Evolutionary conservation across 2,888 invertebrate species (phyloP), one percentile per base, ranked within the genome.

Genomic region (Myopa tessellatipennis): DNA sequence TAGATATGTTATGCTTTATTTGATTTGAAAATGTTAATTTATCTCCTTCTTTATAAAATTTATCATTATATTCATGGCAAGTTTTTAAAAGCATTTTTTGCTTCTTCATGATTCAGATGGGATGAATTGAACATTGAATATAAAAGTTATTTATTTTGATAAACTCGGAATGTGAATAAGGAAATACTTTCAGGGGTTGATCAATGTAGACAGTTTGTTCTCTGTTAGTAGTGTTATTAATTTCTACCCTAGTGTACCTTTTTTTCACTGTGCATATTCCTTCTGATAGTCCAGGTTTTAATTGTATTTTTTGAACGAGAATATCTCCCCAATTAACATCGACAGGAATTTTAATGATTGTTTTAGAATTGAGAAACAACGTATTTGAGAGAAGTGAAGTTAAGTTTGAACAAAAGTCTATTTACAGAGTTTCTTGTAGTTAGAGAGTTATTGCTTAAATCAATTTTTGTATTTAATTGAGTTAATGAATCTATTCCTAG

Each of bases 1-100:
- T 79, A 26, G 74, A 63, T n/a, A 79, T 78, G 60, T 73, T 73
- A 73, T 81, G 82, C 77, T 75, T 65, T 38, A 75, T 58, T 38
- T 55, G 26, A 58, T 75, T 65, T 4, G 75, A 34, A 52, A 55
- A 55, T 55, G 38, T 36, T 40, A 45, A 60, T 34, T 65, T 26
- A 26, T 26, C 26, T 26, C 26, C 26, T 26, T 26, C 26, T 26
- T 26, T 26, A 26, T 26, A 26, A 74, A 65, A 74, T 16, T 36
- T 14, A 4, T 73, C 73, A 3, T 73, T 8, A 38, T 61, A 71
- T 3, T 26, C 26, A 18, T 18, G n/a, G 8, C 55, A 71, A 16
- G 50, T 16, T 71, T 55, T 71, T 18, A 55, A 36, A 10, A 71
- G 34, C 0, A 0, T 16, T 36, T 52, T 71, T 26, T 71, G n/a